Evolutionary conservation across 2,888 invertebrate genomes (phyloP), one percentile per base, ranked within the genome.

Genomic region (Apamea epomidion): DNA sequence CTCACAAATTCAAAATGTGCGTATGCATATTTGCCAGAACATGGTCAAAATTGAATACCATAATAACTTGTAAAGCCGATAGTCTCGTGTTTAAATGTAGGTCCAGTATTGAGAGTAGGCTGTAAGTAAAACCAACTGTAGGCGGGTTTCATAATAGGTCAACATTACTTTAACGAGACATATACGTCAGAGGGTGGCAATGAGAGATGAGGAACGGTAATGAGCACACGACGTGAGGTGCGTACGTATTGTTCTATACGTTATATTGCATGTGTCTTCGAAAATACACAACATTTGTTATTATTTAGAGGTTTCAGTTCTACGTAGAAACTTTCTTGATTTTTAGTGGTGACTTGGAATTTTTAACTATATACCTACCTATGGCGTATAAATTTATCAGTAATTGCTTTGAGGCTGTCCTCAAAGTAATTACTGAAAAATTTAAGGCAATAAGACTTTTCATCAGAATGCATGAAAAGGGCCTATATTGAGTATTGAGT

Each of bases 131-230:
- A n/a, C 21, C 8, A 48, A 29, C 32, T 32, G 4, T 1, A 29
- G 18, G 37, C 29, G n/a, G 18, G 45, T 58, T 58, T 76, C 29
- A 58, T 62, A 14, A 37, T 0, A 81, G 3, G n/a, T 25, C 48
- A 2, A 2, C 21, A 32, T 51, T 37, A 72, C 18, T 58, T 54
- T 62, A 65, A 73, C 29, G 32, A 51, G 16, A n/a, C 67, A 45
- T n/a, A 60, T n/a, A 60, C 67, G 75, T 74, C 77, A 71, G 69
- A 70, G 78, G 81, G 85, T 62, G 29, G 76, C 72, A 62, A 87
- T 78, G 71, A 85, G 37, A 51, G 29, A 68, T 45, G 76, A 68
- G 73, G 16, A 60, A 21, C 16, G 37, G 51, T 64, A 67, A 78
- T 81, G 71, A 74, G 6, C 51, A 29, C 12, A 21, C 8, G 51